Evolutionary conservation across 2,888 invertebrate genomes (phyloP).

Genomic region (Rhodophaea formosa): DNA sequence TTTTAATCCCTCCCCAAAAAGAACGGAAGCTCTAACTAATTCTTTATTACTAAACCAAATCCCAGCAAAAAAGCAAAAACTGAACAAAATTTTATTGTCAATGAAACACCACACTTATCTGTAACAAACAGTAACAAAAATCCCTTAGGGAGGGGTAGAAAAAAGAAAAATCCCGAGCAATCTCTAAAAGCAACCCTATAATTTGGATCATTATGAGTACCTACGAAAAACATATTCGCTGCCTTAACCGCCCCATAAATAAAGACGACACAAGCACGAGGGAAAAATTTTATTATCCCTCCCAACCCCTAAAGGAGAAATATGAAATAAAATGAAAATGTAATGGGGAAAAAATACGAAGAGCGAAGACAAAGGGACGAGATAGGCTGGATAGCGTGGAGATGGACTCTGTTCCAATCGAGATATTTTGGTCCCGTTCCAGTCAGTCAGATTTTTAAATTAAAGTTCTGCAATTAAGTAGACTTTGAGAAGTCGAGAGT

Average conservation of each 20-base stretch:
- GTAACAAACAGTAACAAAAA: slow-evolving; percentile 22
- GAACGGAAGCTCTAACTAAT: slow-evolving; percentile 21
- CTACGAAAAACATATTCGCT: slow-evolving; percentile 77
- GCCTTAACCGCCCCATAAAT: slow-evolving; percentile 74
- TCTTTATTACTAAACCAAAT: slow-evolving; percentile 25
- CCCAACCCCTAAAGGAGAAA: slow-evolving; percentile 69
- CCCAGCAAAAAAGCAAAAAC: not conserved
- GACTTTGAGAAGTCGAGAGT: too few relatives aligned
- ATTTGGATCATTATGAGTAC: slow-evolving; percentile 77
- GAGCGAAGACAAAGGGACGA: slow-evolving; percentile 75
- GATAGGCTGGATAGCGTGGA: slow-evolving; percentile 39
- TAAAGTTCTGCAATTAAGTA: too few relatives aligned
- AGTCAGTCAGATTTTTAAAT: too few relatives aligned
- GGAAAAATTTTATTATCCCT: slow-evolving; percentile 78
- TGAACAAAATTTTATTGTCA: slow-evolving; percentile 17
- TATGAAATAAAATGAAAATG: slow-evolving; percentile 82
- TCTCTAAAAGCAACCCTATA: slow-evolving; percentile 73
- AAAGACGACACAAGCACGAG: slow-evolving; percentile 67
- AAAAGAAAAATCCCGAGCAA: slow-evolving; percentile 50
- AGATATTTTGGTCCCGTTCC: too few relatives aligned
- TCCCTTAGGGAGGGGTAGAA: slow-evolving; percentile 23
- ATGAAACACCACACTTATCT: slow-evolving; percentile 20
- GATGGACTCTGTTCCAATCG: slow-evolving; percentile 26
- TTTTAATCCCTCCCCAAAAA: too few relatives aligned
- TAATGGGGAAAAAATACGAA: slow-evolving; percentile 80